Conservation (phyloP, 2,797 vertebrate species). For the Moxostoma hubbsi region DNA sequence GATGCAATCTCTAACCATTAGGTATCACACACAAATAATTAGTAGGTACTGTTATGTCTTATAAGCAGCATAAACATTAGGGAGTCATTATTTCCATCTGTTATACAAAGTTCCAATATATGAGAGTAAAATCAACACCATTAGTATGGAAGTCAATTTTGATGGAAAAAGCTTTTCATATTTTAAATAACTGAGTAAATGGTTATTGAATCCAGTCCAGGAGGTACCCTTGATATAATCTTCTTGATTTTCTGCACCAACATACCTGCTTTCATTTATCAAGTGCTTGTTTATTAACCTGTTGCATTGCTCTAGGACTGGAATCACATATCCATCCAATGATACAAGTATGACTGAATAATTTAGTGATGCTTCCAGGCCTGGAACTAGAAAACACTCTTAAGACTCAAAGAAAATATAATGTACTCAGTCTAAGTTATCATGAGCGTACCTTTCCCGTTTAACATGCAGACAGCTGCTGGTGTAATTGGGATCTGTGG, state of each 20-base stretch:
- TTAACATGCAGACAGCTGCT: constrained; percentile 81
- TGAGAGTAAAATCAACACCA: background rate
- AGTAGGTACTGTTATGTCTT: background rate
- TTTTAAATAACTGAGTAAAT: background rate
- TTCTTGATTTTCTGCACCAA: background rate
- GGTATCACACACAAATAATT: background rate
- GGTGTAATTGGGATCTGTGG: constrained; percentile 82
- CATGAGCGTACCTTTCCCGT: constrained; percentile 83
- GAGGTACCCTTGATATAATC: background rate
- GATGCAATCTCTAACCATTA: background rate
- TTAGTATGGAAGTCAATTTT: background rate
- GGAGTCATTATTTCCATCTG: background rate
- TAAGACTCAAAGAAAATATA: background rate
- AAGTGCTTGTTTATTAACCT: constrained; percentile 17
- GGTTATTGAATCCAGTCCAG: background rate
- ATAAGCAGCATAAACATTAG: background rate
- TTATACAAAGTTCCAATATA: background rate
- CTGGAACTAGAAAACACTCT: background rate
- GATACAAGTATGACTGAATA: background rate
- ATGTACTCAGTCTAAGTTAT: background rate
- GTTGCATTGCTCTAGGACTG: background rate
- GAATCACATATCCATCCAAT: constrained; percentile 8
- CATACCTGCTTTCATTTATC: constrained; percentile 26
- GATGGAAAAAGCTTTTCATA: background rate
- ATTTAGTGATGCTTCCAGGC: background rate